Base-by-base conservation (phyloP, 2,888 invertebrate species). In the Tyria jacobaeae region DNA sequence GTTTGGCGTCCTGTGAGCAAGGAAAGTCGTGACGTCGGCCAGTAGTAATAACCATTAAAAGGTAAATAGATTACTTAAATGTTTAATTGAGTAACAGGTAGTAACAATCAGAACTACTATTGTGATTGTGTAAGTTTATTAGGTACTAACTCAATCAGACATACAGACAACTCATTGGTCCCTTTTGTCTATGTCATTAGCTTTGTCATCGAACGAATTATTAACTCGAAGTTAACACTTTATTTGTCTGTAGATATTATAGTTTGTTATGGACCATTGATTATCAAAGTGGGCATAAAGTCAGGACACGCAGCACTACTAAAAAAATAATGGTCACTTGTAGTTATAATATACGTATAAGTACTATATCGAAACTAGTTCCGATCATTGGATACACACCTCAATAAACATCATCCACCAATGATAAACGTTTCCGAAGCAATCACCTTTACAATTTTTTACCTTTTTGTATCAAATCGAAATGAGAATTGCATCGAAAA, bases 401-500 rank as follows among this genome's bases (percentile, higher is more conserved):
- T 56, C 49, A 60, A 47, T 53, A 54, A 60, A 62, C n/a, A 60
- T 53, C 49, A 51, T 57, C 47, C 27, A 60, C 53, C 60, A 55
- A 57, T 62, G 39, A 53, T 25, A 3, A 9, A 17, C 15, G 34
- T 47, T 61, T 68, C 63, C 37, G 57, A 59, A 59, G 65, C 14
- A 17, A 55, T 37, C 25, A 44, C 35, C 21, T 25, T 27, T 44
- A 48, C 49, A 52, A 57, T 77, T 74, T 70, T 78, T 75, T 82
- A 81, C 81, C 79, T 79, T 77, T 84, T 80, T 79, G 78, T 83
- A 74, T 76, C 53, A 80, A 85, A 89, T 87, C 76, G 87, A 86
- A 89, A 89, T 87, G 86, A 89, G 86, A 88, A 89, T 82, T 83
- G 82, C 86, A 87, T 87, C 74, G 83, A 84, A 85, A 84, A 81